Evolutionary conservation across 2,113 vertebrate species (phyloP).

Genomic region (Mionectes macconnelli): DNA sequence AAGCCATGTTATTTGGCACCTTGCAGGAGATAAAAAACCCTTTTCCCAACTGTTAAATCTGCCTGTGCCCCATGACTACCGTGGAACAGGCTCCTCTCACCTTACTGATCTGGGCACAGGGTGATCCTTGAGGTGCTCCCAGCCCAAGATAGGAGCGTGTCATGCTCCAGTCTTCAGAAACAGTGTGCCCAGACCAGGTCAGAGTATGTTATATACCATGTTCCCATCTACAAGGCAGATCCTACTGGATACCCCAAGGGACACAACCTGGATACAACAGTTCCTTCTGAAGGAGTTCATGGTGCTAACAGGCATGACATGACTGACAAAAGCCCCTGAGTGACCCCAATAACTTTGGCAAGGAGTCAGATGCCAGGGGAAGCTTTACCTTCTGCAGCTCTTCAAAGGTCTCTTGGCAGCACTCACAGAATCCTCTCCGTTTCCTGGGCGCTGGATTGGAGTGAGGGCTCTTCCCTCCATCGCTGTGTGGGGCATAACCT

Average conservation of each 20-base stretch:
- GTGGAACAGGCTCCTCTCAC: not conserved
- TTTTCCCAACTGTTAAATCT: not conserved
- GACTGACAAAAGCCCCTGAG: fast-evolving
- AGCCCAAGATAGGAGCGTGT: not conserved
- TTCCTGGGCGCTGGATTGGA: conserved; percentile 58
- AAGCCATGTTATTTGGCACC: not conserved
- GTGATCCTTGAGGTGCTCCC: not conserved
- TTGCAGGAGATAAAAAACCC: not conserved
- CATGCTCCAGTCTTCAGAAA: not conserved
- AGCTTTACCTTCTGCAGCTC: conserved; percentile 76
- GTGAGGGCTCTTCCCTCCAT: not conserved
- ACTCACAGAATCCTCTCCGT: conserved; percentile 82
- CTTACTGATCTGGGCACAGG: fast-evolving
- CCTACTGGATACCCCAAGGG: fast-evolving
- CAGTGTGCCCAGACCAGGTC: not conserved
- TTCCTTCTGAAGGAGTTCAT: fast-evolving
- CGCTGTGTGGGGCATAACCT: not conserved
- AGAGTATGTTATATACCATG: fast-evolving
- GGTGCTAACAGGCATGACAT: fast-evolving
- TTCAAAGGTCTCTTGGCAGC: conserved; percentile 80
- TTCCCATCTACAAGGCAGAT: not conserved
- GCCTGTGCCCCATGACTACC: not conserved
- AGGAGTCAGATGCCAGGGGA: not conserved
- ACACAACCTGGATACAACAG: not conserved
- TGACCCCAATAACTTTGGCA: fast-evolving